Evolutionary conservation across 2,113 vertebrate species (phyloP).

Genomic region (Pterophyllum scalare): DNA sequence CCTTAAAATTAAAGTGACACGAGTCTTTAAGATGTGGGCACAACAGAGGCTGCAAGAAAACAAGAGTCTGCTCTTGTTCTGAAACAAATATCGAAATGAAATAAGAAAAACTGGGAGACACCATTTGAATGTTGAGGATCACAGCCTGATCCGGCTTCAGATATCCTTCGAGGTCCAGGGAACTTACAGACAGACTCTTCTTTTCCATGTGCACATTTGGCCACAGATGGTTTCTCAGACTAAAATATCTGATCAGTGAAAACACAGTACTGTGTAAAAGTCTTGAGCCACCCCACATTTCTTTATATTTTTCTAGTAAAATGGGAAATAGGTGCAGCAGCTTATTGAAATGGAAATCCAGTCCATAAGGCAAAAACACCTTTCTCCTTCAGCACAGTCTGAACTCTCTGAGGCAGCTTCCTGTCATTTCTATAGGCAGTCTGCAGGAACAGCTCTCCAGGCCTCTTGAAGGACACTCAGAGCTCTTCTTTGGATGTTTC

Average conservation of each 20-base stretch:
- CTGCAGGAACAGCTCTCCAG: neutral
- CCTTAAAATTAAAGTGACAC: slow-evolving; percentile 29
- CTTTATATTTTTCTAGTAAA: neutral
- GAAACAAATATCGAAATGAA: too few species aligned
- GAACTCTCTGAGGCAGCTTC: neutral
- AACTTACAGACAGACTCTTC: too few species aligned
- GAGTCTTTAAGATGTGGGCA: slow-evolving; percentile 12
- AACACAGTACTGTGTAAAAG: too few species aligned
- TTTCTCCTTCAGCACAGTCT: neutral
- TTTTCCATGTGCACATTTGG: too few species aligned
- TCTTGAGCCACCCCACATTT: neutral
- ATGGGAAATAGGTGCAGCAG: neutral
- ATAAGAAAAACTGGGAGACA: too few species aligned
- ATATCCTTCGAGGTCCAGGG: too few species aligned
- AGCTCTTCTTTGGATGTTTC: too few species aligned
- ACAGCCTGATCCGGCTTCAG: too few species aligned
- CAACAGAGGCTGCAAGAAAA: slow-evolving; percentile 12
- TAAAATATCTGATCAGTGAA: too few species aligned
- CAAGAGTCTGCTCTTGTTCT: neutral
- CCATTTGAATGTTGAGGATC: too few species aligned
- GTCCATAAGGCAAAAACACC: too few species aligned
- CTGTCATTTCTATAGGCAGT: neutral
- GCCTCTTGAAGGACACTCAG: neutral
- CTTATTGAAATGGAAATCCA: neutral
- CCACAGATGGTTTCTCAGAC: too few species aligned